Evolutionary conservation across 1,140 invertebrate species (phyloP).

Genomic region (Hetaerina americana): DNA sequence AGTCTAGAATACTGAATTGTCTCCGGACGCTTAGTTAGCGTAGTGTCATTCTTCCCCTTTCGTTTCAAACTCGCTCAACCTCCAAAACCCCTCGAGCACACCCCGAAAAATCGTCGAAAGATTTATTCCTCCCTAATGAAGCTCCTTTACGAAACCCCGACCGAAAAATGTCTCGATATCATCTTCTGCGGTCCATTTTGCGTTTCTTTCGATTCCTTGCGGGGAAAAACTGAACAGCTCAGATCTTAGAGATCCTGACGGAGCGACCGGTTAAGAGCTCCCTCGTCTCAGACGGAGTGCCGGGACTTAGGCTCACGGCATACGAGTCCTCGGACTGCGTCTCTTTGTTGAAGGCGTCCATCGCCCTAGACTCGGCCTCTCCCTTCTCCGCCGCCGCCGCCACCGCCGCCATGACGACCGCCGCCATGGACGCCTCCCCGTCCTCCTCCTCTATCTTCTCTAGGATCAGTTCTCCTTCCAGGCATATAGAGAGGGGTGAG

Average conservation of each 20-base stretch:
- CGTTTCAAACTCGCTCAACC: too few species aligned
- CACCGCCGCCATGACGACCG: background rate
- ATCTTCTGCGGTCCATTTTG: too few species aligned
- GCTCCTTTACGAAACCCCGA: too few species aligned
- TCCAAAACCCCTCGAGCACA: too few species aligned
- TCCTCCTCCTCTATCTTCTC: slow-evolving; percentile 38
- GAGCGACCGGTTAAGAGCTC: slow-evolving; percentile 36
- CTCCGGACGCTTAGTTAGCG: too few species aligned
- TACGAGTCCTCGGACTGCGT: slow-evolving; percentile 37
- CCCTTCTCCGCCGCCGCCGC: slow-evolving; percentile 22
- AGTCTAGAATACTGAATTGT: too few species aligned
- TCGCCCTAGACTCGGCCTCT: slow-evolving; percentile 21
- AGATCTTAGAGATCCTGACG: slow-evolving; percentile 10
- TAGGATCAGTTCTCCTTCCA: slow-evolving; percentile 29
- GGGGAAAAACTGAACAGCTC: too few species aligned
- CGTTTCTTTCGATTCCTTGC: too few species aligned
- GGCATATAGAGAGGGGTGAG: slow-evolving; percentile 12
- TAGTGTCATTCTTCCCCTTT: too few species aligned
- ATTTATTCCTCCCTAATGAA: too few species aligned
- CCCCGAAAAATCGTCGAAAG: too few species aligned
- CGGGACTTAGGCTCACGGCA: slow-evolving; percentile 47
- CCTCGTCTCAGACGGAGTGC: slow-evolving; percentile 49
- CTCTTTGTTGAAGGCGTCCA: slow-evolving; percentile 37
- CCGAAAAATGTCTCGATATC: too few species aligned
- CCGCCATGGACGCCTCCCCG: slow-evolving; percentile 5